Conservation (phyloP, 64 coral and sea anemone genomes). For the Montipora capricornis region DNA sequence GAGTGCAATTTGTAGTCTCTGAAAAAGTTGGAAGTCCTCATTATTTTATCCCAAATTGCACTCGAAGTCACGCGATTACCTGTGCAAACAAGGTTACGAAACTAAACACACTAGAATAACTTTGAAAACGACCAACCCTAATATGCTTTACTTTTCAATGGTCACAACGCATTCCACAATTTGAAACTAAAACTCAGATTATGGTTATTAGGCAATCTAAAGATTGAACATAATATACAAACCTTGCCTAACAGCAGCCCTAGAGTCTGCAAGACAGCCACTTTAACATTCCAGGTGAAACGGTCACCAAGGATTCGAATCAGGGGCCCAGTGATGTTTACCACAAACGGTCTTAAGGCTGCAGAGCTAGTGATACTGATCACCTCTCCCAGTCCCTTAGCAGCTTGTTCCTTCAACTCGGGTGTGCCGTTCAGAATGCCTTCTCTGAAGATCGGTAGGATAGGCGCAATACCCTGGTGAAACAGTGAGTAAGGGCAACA, state of each 20-base stretch:
- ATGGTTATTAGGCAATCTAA: not conserved
- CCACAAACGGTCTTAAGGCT: slow-evolving; percentile 93
- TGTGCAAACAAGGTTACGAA: too few relatives aligned
- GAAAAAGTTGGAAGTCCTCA: too few relatives aligned
- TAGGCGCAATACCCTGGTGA: slow-evolving; percentile 89
- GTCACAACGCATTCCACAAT: not conserved
- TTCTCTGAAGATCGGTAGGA: slow-evolving; percentile 96
- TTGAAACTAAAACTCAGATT: not conserved
- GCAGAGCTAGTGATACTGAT: slow-evolving; percentile 92
- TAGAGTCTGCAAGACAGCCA: slow-evolving; percentile 91
- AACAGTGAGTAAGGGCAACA: not conserved
- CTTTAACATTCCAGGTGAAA: slow-evolving; percentile 97
- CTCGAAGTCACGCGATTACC: too few relatives aligned
- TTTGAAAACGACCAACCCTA: too few relatives aligned
- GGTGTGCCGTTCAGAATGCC: slow-evolving; percentile 97
- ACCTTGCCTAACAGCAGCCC: slow-evolving; percentile 95
- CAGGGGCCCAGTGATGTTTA: slow-evolving; percentile 97
- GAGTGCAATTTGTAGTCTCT: too few relatives aligned
- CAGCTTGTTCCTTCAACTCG: slow-evolving; percentile 94
- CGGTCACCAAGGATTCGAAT: slow-evolving; percentile 99
- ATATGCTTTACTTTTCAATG: not conserved
- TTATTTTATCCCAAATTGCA: too few relatives aligned
- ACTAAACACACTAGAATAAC: too few relatives aligned
- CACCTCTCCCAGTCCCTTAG: slow-evolving; percentile 93
- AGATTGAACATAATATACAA: not conserved